Evolutionary conservation across 2,113 vertebrate genomes (phyloP).

Genomic region (Amphiprion ocellaris): DNA sequence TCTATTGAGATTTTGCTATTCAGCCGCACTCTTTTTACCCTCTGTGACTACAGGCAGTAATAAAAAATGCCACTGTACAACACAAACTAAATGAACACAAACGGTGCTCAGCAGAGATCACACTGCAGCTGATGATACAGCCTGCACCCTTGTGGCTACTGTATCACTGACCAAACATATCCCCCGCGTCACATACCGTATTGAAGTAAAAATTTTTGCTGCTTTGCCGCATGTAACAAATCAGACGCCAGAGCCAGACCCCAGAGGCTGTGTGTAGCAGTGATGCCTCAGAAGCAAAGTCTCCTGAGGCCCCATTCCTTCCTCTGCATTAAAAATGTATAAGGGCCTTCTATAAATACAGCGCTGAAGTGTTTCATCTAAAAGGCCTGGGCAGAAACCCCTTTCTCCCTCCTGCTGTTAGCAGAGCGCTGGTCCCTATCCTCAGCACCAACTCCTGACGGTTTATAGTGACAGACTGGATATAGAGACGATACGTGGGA

Average conservation of each 20-base stretch:
- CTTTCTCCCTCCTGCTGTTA: conserved; percentile 50
- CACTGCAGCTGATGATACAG: background rate
- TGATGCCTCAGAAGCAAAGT: conserved; percentile 60
- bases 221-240: conserved; percentile 31
- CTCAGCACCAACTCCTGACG: conserved; percentile 26
- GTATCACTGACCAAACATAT: background rate
- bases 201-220: conserved; percentile 6
- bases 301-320: conserved; percentile 65
- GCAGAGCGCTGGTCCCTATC: conserved; percentile 11
- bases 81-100: conserved; percentile 4
- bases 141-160: background rate
- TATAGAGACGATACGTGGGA: background rate
- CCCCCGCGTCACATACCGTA: conserved; percentile 4
- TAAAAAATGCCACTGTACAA: background rate
- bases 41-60: background rate
- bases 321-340: conserved; percentile 83
- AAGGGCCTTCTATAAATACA: conserved; percentile 83
- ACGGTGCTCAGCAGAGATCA: conserved; percentile 1
- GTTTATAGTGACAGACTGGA: conserved; percentile 10
- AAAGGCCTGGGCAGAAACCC: conserved; percentile 63
- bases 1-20: conserved; percentile 14
- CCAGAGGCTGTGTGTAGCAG: conserved; percentile 33
- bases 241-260: conserved; percentile 51
- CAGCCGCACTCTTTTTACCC: background rate
- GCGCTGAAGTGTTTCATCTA: conserved; percentile 79